phyloP scores from a whole-genome alignment of 2,797 vertebrate genomes.

The Percopsis omiscomaycus region DNA sequence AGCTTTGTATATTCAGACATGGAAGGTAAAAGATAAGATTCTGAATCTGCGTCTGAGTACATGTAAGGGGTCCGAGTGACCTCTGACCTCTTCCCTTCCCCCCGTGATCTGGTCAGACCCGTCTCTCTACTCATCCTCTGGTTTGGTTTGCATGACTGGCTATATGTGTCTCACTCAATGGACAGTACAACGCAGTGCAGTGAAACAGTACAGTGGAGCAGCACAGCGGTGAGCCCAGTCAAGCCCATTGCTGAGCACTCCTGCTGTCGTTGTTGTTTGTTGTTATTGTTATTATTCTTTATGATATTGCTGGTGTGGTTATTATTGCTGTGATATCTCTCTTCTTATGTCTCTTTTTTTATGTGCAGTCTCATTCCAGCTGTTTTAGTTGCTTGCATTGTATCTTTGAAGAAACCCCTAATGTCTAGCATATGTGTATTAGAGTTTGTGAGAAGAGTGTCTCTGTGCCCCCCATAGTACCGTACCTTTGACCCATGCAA shows the following conservation, averaged over 20 bases:
- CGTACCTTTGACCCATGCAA: conserved; percentile 96
- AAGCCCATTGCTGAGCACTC: conserved; percentile 5
- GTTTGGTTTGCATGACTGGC: conserved; percentile 79
- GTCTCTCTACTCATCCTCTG: conserved; percentile 61
- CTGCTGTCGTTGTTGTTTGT: conserved; percentile 6
- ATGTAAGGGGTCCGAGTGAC: conserved; percentile 49
- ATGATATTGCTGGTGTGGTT: conserved; percentile 51
- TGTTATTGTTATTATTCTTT: conserved; percentile 54
- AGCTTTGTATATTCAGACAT: neutral
- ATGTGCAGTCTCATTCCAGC: conserved; percentile 54
- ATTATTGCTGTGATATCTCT: conserved; percentile 57
- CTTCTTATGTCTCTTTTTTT: conserved; percentile 54
- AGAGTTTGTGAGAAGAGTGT: conserved; percentile 31
- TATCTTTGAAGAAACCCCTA: conserved; percentile 22
- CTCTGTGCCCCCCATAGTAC: conserved; percentile 83
- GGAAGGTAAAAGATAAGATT: conserved; percentile 35
- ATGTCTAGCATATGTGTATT: conserved; percentile 1
- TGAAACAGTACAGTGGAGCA: conserved; percentile 48
- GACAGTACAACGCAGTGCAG: conserved; percentile 59
- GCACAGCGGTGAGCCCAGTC: conserved; percentile 6
- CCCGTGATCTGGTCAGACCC: conserved; percentile 52
- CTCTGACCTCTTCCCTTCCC: conserved; percentile 58
- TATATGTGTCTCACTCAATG: conserved; percentile 68
- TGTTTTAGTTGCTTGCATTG: conserved; percentile 46
- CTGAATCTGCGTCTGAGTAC: conserved; percentile 43